Evolutionary conservation across 2,888 invertebrate species (phyloP).

Genomic region (Autographa gamma): DNA sequence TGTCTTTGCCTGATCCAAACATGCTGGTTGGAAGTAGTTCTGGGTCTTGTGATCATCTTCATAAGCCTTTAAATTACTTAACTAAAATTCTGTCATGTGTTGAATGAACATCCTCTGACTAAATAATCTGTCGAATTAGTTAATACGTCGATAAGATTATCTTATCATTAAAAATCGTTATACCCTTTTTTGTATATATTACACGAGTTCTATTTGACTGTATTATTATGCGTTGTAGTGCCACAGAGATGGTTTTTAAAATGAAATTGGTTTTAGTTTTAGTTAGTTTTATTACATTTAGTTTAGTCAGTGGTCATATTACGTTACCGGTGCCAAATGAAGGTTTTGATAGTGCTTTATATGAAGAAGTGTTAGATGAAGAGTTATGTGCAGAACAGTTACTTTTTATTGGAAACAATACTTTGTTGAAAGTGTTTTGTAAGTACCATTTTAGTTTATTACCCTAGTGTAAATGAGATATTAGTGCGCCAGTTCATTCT

Average conservation of each 20-base stretch:
- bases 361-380: conserved; percentile 69
- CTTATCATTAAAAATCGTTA: background rate
- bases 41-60: too few species aligned
- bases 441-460: conserved; percentile 59
- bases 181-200: background rate
- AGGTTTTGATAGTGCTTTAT: conserved; percentile 68
- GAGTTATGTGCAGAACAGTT: conserved; percentile 72
- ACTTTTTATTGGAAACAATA: conserved; percentile 55
- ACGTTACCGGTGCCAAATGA: conserved; percentile 40
- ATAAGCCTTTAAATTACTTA: too few species aligned
- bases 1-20: too few species aligned
- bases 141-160: too few species aligned
- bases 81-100: too few species aligned
- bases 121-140: too few species aligned
- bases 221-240: background rate
- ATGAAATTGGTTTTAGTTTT: conserved; percentile 23
- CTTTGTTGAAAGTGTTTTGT: conserved; percentile 63
- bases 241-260: conserved; percentile 29
- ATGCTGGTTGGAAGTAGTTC: too few species aligned
- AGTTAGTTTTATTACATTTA: conserved; percentile 30
- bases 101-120: too few species aligned
- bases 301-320: conserved; percentile 39
- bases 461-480: too few species aligned
- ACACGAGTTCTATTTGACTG: background rate
- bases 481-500: too few species aligned